These are phyloP conservation scores for Sarotherodon lohbergeri DNA, from an alignment of 2,113 vertebrate genomes.

Conservation along the genomic window DNA sequence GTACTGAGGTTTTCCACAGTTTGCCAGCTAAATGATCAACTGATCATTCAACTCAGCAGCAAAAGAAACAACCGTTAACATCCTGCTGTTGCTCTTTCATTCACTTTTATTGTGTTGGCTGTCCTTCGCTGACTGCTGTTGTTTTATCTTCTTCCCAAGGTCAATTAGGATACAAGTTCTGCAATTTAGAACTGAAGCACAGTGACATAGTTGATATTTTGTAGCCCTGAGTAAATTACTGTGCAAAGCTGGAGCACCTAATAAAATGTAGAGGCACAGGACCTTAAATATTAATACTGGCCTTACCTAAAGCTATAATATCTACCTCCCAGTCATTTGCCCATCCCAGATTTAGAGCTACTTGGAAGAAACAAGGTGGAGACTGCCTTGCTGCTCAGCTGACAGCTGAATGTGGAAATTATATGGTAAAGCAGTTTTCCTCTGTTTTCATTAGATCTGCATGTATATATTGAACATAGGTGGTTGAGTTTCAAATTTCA, in stretches of 20 bases:
- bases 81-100: neutral
- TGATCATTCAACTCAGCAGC: neutral
- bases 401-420: neutral
- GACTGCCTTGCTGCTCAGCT: neutral
- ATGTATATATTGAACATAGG: neutral
- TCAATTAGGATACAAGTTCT: constrained; percentile 9
- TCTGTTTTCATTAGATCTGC: neutral
- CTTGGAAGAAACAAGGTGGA: neutral
- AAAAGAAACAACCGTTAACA: constrained; percentile 6
- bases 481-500: neutral
- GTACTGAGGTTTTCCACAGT: neutral
- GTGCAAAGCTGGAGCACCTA: neutral
- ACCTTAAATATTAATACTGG: neutral
- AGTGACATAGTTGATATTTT: neutral
- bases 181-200: neutral
- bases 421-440: neutral
- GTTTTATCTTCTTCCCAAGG: constrained; percentile 20
- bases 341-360: neutral
- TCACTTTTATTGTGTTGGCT: neutral
- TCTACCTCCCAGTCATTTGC: neutral
- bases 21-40: constrained; percentile 1
- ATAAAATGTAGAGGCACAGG: neutral
- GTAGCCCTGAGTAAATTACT: neutral
- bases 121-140: constrained; percentile 1
- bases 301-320: neutral